phyloP scores from a whole-genome alignment of 2,797 vertebrate genomes.

The Danio albolineatus region DNA sequence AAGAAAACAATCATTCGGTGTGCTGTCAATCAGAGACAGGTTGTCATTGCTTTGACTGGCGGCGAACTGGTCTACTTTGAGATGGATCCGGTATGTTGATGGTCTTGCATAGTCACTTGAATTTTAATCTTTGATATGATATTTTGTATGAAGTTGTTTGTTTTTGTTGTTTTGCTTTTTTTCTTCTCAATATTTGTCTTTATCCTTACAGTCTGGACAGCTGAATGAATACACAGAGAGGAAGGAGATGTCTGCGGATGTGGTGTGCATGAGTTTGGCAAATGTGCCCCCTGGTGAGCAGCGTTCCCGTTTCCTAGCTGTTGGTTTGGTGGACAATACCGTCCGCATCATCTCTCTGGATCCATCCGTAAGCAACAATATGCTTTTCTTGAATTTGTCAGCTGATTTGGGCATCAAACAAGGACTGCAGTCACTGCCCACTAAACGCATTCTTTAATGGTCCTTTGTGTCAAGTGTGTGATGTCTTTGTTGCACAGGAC shows the following conservation, averaged over 20 bases:
- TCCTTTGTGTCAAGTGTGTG: constrained; percentile 7
- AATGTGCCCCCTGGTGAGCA: constrained; percentile 97
- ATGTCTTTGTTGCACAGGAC: constrained; percentile 78
- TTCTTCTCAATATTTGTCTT: background rate
- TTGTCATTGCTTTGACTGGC: constrained; percentile 96
- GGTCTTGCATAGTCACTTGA: background rate
- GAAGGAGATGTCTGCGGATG: constrained; percentile 98
- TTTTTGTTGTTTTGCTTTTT: too few relatives aligned
- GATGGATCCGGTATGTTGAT: constrained; percentile 92
- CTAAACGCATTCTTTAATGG: background rate
- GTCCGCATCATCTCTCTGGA: constrained; percentile 98
- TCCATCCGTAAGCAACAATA: constrained; percentile 84
- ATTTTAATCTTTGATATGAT: background rate
- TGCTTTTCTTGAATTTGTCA: background rate
- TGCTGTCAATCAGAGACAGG: constrained; percentile 97
- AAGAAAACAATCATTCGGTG: constrained; percentile 98
- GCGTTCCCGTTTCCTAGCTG: constrained; percentile 93
- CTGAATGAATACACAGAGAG: constrained; percentile 98
- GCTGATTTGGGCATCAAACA: background rate
- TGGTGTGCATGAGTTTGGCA: constrained; percentile 98
- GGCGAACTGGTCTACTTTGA: constrained; percentile 98
- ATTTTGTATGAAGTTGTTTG: background rate
- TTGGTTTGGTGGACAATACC: constrained; percentile 96
- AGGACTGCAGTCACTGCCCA: background rate
- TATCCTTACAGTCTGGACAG: constrained; percentile 88